Evolutionary conservation across 2,888 invertebrate genomes (phyloP).

Genomic region (Plutella xylostella): DNA sequence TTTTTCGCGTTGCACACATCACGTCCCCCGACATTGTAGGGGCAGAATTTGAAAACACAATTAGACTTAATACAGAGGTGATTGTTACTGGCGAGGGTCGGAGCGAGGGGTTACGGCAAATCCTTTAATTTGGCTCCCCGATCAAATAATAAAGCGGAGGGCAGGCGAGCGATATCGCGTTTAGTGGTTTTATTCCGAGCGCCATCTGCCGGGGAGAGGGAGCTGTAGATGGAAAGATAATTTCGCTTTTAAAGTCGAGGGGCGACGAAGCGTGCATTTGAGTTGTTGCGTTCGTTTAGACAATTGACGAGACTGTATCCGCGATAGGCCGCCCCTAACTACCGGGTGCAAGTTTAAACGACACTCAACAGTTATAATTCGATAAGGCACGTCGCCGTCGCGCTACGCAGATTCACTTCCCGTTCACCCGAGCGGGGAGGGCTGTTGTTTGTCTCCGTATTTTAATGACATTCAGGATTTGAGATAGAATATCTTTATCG

Average conservation of each 20-base stretch:
- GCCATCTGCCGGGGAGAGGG: slow-evolving; percentile 56
- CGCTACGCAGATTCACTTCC: background rate
- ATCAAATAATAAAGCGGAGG: slow-evolving; percentile 67
- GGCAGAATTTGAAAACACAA: slow-evolving; percentile 69
- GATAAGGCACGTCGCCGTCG: slow-evolving; percentile 31
- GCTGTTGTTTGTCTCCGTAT: background rate
- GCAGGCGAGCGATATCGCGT: slow-evolving; percentile 62
- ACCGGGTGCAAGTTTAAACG: slow-evolving; percentile 38
- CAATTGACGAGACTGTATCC: slow-evolving; percentile 50
- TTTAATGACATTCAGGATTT: no score
- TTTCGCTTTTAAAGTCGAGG: slow-evolving; percentile 55
- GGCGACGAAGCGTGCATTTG: slow-evolving; percentile 45
- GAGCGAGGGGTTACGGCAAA: slow-evolving; percentile 60
- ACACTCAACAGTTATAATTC: slow-evolving; percentile 44
- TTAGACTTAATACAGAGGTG: slow-evolving; percentile 71
- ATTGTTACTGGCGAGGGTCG: slow-evolving; percentile 65
- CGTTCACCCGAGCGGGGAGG: background rate
- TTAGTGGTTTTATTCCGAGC: slow-evolving; percentile 71
- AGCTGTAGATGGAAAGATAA: slow-evolving; percentile 63
- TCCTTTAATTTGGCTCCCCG: slow-evolving; percentile 71
- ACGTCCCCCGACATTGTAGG: slow-evolving; percentile 51
- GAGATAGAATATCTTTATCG: no score
- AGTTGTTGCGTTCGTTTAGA: slow-evolving; percentile 58
- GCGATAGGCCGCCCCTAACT: slow-evolving; percentile 50
- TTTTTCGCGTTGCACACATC: slow-evolving; percentile 57